Evolutionary conservation across 2,113 vertebrate species (phyloP), one percentile per base, ranked within the genome.

Genomic region (Actinemys pallida): DNA sequence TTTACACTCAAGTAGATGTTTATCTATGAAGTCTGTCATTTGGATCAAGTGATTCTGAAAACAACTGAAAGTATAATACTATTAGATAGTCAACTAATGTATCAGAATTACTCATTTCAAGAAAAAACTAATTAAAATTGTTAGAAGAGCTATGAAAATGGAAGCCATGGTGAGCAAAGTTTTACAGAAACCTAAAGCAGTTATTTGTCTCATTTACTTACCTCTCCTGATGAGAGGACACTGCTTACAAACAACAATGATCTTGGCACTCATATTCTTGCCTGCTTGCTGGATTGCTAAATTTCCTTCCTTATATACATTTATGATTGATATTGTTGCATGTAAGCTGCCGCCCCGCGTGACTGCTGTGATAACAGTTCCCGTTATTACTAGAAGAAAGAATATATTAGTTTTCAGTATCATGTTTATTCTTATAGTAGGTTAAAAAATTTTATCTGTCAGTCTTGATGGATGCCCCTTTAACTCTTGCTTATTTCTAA

Each of bases 201-300:
- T 76, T 80, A 19, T 2, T 87, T 52, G 25, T 27, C 10, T 54
- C 88, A 7, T 72, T 80, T 69, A 97, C 99, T 99, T 92, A 99
- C 99, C 99, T 99, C 99, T 98, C 95, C 98, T 98, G 98, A 99
- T 97, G 49, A 99, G 98, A 35, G 99, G 99, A 86, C 99, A 99
- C 96, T 99, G 99, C 97, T 98, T 99, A 98, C 99, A 99, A 86
- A 99, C 97, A 95, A 99, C 99, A 35, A 97, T 56, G 80, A 99
- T 98, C 97, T 99, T 99, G 96, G 99, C 99, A 93, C 99, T 99
- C 99, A 99, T 99, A 81, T 97, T 99, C 97, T 99, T 99, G 93
- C 99, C 99, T 0, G 99, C 99, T 97, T 99, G 99, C 88, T 99
- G 99, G 89, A 99, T 99, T 84, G 98, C 99, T 97, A 99, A 96